Percentiles rank a stretch among this genome's conserved stretches.
Evolutionary conservation across 2,888 invertebrate species (phyloP).

Genomic region (Hedya salicella): DNA sequence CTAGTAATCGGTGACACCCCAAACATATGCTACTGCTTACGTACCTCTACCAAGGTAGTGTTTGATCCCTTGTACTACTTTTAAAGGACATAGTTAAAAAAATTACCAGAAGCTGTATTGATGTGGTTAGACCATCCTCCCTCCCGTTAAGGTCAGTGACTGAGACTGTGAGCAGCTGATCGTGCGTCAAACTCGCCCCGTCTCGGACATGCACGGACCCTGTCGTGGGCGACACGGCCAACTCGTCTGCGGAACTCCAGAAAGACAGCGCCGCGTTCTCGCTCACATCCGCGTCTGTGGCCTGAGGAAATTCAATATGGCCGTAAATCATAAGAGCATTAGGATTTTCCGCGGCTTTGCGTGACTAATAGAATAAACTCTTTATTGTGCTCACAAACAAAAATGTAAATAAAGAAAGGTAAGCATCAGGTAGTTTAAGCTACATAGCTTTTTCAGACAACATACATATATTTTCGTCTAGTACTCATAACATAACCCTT

Average conservation of each 20-base stretch:
- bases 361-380: too few relatives aligned
- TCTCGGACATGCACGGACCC: slow-evolving; percentile 84
- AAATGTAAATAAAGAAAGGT: too few relatives aligned
- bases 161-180: slow-evolving; percentile 61
- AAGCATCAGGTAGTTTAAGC: too few relatives aligned
- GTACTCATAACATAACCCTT: too few relatives aligned
- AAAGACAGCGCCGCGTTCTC: slow-evolving; percentile 79
- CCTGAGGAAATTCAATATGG: slow-evolving; percentile 60
- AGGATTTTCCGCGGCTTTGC: too few relatives aligned
- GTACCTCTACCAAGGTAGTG: too few relatives aligned
- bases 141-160: slow-evolving; percentile 76
- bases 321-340: slow-evolving; percentile 31
- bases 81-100: slow-evolving; percentile 6
- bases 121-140: slow-evolving; percentile 67
- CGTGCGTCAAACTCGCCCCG: slow-evolving; percentile 64
- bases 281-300: slow-evolving; percentile 84
- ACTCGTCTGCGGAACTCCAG: slow-evolving; percentile 68
- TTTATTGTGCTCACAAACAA: too few relatives aligned
- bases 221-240: slow-evolving; percentile 83
- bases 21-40: too few relatives aligned
- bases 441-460: too few relatives aligned
- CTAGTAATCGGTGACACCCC: slow-evolving; percentile 86
- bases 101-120: slow-evolving; percentile 69
- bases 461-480: too few relatives aligned
- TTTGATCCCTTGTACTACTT: too few relatives aligned